Conservation (phyloP, 2,797 vertebrate species). For the Malacoctenus gilli region DNA sequence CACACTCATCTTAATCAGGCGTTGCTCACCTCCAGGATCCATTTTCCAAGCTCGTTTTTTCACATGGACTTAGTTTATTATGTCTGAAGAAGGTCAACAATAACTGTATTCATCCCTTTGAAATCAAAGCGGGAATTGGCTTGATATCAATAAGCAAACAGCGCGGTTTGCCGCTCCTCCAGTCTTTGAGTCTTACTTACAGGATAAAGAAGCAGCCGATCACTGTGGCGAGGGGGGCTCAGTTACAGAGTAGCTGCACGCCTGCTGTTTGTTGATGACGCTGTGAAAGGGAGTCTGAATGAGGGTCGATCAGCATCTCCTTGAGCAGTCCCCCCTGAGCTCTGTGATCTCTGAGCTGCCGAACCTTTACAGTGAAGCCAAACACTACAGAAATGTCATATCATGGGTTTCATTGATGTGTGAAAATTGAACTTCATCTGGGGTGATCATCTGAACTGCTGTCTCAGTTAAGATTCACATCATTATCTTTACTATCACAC, state of each 20-base stretch:
- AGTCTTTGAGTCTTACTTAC: neutral
- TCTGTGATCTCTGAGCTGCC: too few species aligned
- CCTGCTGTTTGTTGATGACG: neutral
- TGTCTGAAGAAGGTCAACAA: neutral
- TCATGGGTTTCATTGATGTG: too few species aligned
- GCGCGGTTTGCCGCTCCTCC: neutral
- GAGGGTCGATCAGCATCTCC: neutral
- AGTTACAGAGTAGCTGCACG: neutral
- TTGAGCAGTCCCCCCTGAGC: neutral
- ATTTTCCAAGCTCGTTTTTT: too few species aligned
- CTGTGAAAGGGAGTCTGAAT: neutral
- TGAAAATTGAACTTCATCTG: too few species aligned
- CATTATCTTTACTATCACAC: too few species aligned
- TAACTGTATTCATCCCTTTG: neutral
- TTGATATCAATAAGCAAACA: too few species aligned
- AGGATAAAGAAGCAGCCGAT: neutral
- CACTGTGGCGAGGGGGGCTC: neutral
- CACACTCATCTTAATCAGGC: neutral
- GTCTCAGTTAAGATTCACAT: too few species aligned
- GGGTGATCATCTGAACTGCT: too few species aligned
- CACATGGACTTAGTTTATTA: slow-evolving; percentile 6
- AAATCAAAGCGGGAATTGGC: too few species aligned
- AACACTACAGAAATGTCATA: too few species aligned
- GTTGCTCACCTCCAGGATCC: too few species aligned
- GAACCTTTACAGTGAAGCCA: neutral